Evolutionary conservation across 2,797 vertebrate species (phyloP), one percentile per base, ranked within the genome.

Genomic region (Lithobates sylvaticus): DNA sequence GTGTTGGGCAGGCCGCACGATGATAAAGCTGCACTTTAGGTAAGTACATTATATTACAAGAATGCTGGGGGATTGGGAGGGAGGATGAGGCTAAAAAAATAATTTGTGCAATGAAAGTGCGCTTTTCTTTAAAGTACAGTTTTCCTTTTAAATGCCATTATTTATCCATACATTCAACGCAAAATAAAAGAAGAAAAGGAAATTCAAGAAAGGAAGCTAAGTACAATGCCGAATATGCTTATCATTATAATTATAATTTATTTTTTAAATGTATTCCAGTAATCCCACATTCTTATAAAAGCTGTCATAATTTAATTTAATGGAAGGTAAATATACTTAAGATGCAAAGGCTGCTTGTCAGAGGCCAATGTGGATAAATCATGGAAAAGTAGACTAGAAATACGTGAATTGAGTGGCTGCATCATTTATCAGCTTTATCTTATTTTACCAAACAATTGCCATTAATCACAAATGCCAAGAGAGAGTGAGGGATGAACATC

Each of bases 341-440:
- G 83, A 87, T 87, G 76, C 76, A 86, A 65, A 81, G 78, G 36
- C 27, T 61, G 73, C 77, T 81, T 65, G 34, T 76, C 50, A 69
- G 26, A 70, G 34, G 70, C 65, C 50, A 80, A 70, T 21, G 36
- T 47, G 26, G 76, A 87, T 87, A 84, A 87, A 87, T 87, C 81
- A 75, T 47, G 34, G 29, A 75, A 58, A 80, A 80, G 64, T 76
- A 84, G 61, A 80, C 86, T 80, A 75, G 70, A 87, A 87, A 78
- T 87, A 84, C 68, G n/a, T 80, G 71, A 84, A 87, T n/a, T 87
- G 75, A 68, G 64, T 83, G 75, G 39, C 42, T 80, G 71, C 32
- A 18, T 78, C 81, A 80, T 84, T 80, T 84, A 78, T 84, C 81
- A 84, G 67, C 70, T 80, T 84, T 87, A 87, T 87, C 81, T 87